Conservation (phyloP, 2,113 vertebrate species). For the Apaloderma vittatum region DNA sequence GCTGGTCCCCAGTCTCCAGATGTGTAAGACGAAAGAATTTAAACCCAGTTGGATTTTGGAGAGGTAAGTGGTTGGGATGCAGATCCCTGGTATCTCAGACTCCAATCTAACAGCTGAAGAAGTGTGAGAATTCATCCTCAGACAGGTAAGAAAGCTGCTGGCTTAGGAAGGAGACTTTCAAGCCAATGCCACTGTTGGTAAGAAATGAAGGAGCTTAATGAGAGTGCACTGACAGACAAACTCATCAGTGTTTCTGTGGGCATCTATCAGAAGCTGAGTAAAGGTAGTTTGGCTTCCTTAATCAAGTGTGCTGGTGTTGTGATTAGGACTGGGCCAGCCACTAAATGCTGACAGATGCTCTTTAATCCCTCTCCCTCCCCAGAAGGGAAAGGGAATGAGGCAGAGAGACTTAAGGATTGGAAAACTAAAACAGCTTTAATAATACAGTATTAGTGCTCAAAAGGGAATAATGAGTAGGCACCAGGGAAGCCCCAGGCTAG, state of each 20-base stretch:
- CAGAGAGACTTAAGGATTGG: too few species aligned
- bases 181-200: not conserved
- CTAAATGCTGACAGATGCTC: too few species aligned
- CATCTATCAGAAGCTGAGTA: not conserved
- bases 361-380: too few species aligned
- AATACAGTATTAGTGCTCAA: too few species aligned
- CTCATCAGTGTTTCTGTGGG: not conserved
- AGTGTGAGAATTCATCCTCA: not conserved
- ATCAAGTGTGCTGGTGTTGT: too few species aligned
- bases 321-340: too few species aligned
- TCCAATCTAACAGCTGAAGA: not conserved
- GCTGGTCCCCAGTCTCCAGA: not conserved
- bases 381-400: too few species aligned
- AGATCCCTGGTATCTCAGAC: not conserved
- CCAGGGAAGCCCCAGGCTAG: too few species aligned
- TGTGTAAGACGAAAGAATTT: not conserved
- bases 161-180: not conserved
- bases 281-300: not conserved
- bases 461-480: too few species aligned
- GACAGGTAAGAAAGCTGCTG: not conserved
- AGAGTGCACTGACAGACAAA: not conserved
- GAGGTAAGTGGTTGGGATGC: not conserved
- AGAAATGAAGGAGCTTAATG: not conserved
- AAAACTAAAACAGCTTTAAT: too few species aligned
- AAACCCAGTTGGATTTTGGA: not conserved